Conservation (phyloP, 2,797 vertebrate genomes). For the Macropodus opercularis region DNA sequence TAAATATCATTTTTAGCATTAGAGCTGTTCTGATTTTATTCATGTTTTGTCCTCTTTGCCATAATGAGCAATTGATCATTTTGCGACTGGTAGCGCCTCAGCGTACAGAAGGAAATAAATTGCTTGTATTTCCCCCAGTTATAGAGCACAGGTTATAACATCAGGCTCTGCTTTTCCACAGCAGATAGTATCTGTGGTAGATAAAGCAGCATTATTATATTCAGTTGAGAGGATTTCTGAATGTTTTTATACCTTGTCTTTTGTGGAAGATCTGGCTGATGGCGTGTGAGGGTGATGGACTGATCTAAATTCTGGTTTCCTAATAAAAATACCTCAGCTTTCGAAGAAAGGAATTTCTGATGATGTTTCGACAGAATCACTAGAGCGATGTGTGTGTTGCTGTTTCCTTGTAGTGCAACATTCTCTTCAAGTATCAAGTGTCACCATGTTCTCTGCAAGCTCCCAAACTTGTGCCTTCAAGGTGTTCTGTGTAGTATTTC, state of each 20-base stretch:
- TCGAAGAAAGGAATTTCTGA: slow-evolving; percentile 10
- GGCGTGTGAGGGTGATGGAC: slow-evolving; percentile 14
- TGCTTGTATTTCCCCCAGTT: slow-evolving; percentile 63
- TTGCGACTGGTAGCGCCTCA: slow-evolving; percentile 44
- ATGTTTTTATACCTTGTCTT: slow-evolving; percentile 32
- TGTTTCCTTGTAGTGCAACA: background rate
- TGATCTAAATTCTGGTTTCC: slow-evolving; percentile 36
- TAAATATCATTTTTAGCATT: slow-evolving; percentile 48
- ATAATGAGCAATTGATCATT: slow-evolving; percentile 76
- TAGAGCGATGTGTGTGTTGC: background rate
- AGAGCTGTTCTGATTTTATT: slow-evolving; percentile 59
- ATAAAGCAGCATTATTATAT: slow-evolving; percentile 67
- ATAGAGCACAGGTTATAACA: slow-evolving; percentile 66
- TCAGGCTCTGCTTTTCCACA: slow-evolving; percentile 65
- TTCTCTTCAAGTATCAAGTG: background rate
- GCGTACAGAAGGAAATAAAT: slow-evolving; percentile 64
- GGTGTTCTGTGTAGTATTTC: slow-evolving; percentile 15
- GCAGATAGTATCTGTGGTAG: slow-evolving; percentile 68
- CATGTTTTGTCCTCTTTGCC: slow-evolving; percentile 50
- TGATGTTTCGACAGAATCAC: slow-evolving; percentile 9
- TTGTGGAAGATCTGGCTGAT: slow-evolving; percentile 44
- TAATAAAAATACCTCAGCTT: slow-evolving; percentile 5
- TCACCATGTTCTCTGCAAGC: slow-evolving; percentile 26
- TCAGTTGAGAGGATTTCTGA: slow-evolving; percentile 54
- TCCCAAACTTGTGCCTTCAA: slow-evolving; percentile 5